phyloP scores from a whole-genome alignment of 2,888 invertebrate species.

The Lacanobia oleracea region DNA sequence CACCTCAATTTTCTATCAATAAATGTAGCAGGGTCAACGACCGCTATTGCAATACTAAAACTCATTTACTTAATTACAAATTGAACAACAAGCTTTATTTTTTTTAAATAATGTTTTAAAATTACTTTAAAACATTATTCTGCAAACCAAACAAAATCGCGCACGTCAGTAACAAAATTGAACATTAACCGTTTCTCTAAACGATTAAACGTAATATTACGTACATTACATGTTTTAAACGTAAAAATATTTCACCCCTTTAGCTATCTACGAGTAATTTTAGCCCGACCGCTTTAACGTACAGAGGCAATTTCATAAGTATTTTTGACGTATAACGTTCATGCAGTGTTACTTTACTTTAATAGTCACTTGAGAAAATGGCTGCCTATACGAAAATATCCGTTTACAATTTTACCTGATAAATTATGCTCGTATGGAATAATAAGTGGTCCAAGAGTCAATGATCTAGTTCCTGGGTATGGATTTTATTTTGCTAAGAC shows the following conservation, averaged over 20 bases:
- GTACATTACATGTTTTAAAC: slow-evolving; percentile 23
- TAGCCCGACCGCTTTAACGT: slow-evolving; percentile 35
- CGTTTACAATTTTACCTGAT: slow-evolving; percentile 47
- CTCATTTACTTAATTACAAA: not conserved
- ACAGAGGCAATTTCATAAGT: slow-evolving; percentile 57
- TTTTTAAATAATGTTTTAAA: no score
- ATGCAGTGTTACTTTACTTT: slow-evolving; percentile 46
- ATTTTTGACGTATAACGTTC: slow-evolving; percentile 53
- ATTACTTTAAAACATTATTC: no score
- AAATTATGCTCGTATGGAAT: slow-evolving; percentile 10
- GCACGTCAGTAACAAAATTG: not conserved
- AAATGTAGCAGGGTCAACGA: no score
- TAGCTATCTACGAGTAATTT: slow-evolving; percentile 28
- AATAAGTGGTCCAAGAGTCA: slow-evolving; percentile 6
- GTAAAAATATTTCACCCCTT: slow-evolving; percentile 29
- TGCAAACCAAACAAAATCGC: not conserved
- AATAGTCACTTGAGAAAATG: slow-evolving; percentile 56
- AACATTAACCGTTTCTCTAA: not conserved
- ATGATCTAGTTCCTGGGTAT: not conserved
- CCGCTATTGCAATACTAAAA: no score
- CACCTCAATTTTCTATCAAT: no score
- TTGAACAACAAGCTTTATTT: not conserved
- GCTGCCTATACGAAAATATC: slow-evolving; percentile 34
- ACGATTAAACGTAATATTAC: slow-evolving; percentile 6
- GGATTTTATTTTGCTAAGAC: not conserved